A percentile compares a stretch with the other conserved stretches of the same genome.
These are phyloP conservation scores for Corythornis madagascariensis DNA, from an alignment of 2,113 vertebrate species.

Conservation along the genomic window DNA sequence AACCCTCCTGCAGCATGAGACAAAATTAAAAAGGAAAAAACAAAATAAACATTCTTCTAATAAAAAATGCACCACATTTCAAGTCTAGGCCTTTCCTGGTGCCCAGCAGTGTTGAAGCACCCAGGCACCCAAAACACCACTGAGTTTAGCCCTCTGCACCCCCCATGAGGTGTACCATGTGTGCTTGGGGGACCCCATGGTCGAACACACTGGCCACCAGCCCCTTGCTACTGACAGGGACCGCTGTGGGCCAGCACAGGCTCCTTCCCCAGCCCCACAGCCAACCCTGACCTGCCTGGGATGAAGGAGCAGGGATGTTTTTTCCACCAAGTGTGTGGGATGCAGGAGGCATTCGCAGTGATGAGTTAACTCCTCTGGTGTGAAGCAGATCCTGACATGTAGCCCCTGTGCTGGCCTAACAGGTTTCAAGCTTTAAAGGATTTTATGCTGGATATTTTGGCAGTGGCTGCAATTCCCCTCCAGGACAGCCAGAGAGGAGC, in stretches of 20 bases:
- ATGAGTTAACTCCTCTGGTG: not conserved
- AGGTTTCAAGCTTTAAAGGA: constrained; percentile 9
- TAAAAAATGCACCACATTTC: not conserved
- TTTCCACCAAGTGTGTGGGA: not conserved
- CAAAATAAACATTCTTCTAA: not conserved
- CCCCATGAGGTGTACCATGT: fast-evolving
- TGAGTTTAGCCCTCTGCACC: not conserved
- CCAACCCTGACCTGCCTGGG: not conserved
- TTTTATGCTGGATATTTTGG: not conserved
- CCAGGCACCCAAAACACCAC: not conserved
- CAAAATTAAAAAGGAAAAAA: not conserved
- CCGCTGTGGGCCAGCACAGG: not conserved
- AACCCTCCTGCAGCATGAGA: not conserved
- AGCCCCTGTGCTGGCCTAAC: not conserved
- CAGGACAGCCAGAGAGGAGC: fast-evolving
- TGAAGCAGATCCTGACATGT: not conserved
- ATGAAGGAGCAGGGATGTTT: not conserved
- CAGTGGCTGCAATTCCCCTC: not conserved
- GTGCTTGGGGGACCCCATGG: fast-evolving
- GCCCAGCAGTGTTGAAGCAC: not conserved
- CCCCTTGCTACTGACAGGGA: not conserved
- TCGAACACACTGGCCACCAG: fast-evolving
- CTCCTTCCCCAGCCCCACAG: fast-evolving
- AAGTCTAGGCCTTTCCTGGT: not conserved
- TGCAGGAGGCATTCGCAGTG: not conserved